phyloP scores from a whole-genome alignment of 2,113 vertebrate genomes.

The Epinephelus cyanopodus region DNA sequence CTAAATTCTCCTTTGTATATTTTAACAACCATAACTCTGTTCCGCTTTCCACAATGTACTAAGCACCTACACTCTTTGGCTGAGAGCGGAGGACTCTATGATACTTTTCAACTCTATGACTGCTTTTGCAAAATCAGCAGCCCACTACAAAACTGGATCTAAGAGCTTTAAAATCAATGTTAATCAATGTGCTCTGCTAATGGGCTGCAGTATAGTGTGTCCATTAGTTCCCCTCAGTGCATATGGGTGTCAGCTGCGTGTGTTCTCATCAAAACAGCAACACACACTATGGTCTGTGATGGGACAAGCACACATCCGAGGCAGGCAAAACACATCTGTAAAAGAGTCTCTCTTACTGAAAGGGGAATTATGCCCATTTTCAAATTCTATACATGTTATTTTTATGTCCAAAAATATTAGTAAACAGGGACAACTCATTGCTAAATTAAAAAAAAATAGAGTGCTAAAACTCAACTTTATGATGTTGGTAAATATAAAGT shows the following conservation, averaged over 20 bases:
- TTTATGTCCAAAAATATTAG: too few relatives aligned
- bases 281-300: neutral
- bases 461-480: too few relatives aligned
- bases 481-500: too few relatives aligned
- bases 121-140: slow-evolving; percentile 18
- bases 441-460: too few relatives aligned
- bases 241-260: slow-evolving; percentile 71
- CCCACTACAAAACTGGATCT: slow-evolving; percentile 34
- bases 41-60: neutral
- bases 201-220: slow-evolving; percentile 53
- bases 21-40: slow-evolving; percentile 6
- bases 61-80: neutral
- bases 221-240: slow-evolving; percentile 69
- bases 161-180: slow-evolving; percentile 70
- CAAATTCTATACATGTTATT: too few relatives aligned
- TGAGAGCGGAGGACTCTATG: neutral
- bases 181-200: slow-evolving; percentile 69
- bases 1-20: slow-evolving; percentile 34
- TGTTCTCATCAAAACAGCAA: slow-evolving; percentile 54
- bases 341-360: neutral
- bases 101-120: neutral
- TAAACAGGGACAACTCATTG: too few relatives aligned
- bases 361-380: too few relatives aligned
- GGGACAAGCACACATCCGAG: slow-evolving; percentile 14
- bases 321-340: slow-evolving; percentile 7